Base-by-base conservation (phyloP, 2,797 vertebrate genomes). In the Gambelia wislizenii region DNA sequence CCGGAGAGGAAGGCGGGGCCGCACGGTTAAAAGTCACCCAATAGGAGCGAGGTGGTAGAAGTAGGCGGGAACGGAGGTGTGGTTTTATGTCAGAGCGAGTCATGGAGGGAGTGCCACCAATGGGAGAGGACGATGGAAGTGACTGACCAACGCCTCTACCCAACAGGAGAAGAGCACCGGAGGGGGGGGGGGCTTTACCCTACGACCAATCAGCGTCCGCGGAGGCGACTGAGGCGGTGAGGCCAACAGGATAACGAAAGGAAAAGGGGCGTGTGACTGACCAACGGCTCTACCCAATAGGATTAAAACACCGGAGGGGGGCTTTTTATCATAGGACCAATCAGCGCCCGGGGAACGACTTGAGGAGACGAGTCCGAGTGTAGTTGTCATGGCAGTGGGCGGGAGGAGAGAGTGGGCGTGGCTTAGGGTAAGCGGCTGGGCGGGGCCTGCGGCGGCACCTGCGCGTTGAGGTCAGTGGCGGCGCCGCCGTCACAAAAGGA, bases 401-500 rank as follows among this genome's bases (percentile, higher is more conserved):
- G 27, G 22, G 4, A 2, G 2, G 36, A 6, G 64, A 67, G 64
- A 7, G 20, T 6, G 14, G 33, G 84, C 84, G 42, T 14, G 20
- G 30, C 30, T 0, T 20, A 20, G 56, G 6, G 52, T 12, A 54
- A 54, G 18, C 12, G 56, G 7, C 22, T 22, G 39, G 78, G 86
- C 78, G 86, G 39, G 49, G 49, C n/a, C 59, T 30, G 27, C 16
- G 4, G 33, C 25, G 59, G 61, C 42, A 33, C 82, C 6, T 49
- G 88, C 83, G 88, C 83, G 78, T 6, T 74, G 83, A 59, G 25
- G 42, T 61, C 88, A 49, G 39, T 30, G 88, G 2, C 82, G 75
- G 36, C 75, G 83, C 2, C 80, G 79, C 72, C 88, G 88, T 89
- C 88, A 89, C 88, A 89, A 89, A 89, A 86, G 88, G 83, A 85